A percentile compares a stretch with the other conserved stretches of the same genome.
phyloP scores from a whole-genome alignment of 2,797 vertebrate species.

The Falco biarmicus region DNA sequence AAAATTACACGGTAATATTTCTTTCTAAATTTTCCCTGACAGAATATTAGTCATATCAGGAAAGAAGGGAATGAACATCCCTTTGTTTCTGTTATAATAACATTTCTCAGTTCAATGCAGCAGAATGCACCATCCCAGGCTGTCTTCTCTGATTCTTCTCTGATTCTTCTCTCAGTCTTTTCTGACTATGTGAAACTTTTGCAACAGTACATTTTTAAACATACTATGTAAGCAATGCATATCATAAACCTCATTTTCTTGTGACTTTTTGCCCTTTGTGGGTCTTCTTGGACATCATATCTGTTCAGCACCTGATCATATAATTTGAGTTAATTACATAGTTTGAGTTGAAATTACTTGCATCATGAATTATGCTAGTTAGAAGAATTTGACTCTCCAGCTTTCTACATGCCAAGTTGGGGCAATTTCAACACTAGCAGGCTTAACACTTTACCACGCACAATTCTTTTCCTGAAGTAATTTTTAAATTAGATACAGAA shows the following conservation, averaged over 20 bases:
- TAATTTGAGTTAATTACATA: neutral
- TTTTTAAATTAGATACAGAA: neutral
- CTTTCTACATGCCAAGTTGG: neutral
- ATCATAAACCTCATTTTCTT: neutral
- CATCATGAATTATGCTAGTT: neutral
- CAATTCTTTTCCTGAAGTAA: neutral
- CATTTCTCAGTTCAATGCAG: neutral
- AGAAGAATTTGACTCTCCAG: neutral
- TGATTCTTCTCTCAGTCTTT: neutral
- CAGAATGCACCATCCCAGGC: accelerated
- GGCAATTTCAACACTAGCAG: neutral
- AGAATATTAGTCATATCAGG: neutral
- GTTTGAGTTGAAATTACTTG: neutral
- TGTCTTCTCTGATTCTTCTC: neutral
- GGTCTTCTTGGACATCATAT: neutral
- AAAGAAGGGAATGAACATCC: neutral
- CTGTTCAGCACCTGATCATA: neutral
- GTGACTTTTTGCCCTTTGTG: neutral
- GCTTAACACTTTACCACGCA: neutral
- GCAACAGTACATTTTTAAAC: neutral
- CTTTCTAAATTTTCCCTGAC: neutral
- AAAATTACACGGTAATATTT: neutral
- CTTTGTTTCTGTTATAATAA: neutral
- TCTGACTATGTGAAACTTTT: neutral
- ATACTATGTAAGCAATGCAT: neutral